Percentiles rank a stretch among this genome's conserved stretches.
These are phyloP conservation scores for Lethrus apterus DNA, from an alignment of 1,140 invertebrate genomes.

Conservation along the genomic window DNA sequence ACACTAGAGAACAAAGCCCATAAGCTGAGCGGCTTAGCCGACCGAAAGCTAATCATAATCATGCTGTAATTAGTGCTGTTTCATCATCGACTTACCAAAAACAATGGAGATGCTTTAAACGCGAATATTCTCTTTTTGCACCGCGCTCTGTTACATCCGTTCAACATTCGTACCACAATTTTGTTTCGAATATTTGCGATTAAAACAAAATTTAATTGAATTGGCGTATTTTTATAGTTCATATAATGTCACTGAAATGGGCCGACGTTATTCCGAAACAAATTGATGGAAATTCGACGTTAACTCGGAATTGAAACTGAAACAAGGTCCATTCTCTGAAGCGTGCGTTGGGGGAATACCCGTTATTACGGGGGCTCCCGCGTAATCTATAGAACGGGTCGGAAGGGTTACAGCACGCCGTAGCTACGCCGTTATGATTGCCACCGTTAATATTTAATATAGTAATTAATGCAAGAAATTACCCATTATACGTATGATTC, in stretches of 20 bases:
- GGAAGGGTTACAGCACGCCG: constrained; percentile 38
- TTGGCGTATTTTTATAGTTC: too few species aligned
- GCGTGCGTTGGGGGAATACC: constrained; percentile 33
- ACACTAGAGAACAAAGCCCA: constrained; percentile 30
- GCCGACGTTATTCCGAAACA: too few species aligned
- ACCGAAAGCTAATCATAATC: constrained; percentile 38
- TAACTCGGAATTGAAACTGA: too few species aligned
- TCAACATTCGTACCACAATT: too few species aligned
- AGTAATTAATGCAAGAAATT: constrained; percentile 45
- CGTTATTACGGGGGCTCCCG: constrained; percentile 31
- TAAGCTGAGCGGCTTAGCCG: constrained; percentile 32
- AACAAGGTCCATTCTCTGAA: too few species aligned
- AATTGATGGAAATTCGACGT: too few species aligned
- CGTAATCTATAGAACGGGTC: constrained; percentile 39
- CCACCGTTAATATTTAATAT: constrained; percentile 42
- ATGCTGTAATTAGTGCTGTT: constrained; percentile 33
- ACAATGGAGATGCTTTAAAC: constrained; percentile 16
- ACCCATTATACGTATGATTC: constrained; percentile 44
- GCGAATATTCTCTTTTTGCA: constrained; percentile 10
- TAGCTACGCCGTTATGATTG: constrained; percentile 38
- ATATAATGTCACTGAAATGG: too few species aligned
- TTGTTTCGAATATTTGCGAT: too few species aligned
- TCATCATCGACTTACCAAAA: constrained; percentile 21
- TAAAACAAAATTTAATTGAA: too few species aligned
- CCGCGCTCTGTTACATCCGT: too few species aligned